Conservation (phyloP, 2,113 vertebrate species). For the Noctilio leporinus region DNA sequence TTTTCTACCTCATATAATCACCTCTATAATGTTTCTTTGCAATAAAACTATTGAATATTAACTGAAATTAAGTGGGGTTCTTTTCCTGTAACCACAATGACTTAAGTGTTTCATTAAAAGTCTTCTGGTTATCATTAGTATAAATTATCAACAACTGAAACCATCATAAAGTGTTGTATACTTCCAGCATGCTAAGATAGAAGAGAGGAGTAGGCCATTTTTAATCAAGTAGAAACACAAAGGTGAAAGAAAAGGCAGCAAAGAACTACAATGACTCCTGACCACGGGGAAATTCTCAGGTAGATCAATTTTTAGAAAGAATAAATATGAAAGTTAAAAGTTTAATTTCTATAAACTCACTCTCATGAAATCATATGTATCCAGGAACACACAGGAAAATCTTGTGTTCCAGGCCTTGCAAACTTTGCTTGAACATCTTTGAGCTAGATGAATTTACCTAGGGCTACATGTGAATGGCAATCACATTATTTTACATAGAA, state of each 20-base stretch:
- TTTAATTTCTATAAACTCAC: background rate
- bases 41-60: background rate
- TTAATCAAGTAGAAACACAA: background rate
- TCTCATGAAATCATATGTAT: background rate
- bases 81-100: background rate
- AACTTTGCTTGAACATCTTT: conserved; percentile 2
- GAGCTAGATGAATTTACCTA: background rate
- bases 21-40: background rate
- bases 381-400: background rate
- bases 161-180: background rate
- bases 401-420: background rate
- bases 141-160: background rate
- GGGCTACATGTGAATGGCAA: background rate
- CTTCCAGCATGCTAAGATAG: background rate
- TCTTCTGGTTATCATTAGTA: background rate
- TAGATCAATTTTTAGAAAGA: background rate
- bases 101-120: background rate
- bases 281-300: background rate
- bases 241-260: background rate
- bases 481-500: background rate
- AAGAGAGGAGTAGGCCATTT: background rate
- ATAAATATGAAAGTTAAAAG: background rate
- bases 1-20: background rate
- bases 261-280: background rate
- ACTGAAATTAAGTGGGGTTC: background rate